phyloP scores from a whole-genome alignment of 2,888 invertebrate species.

The Tetanocera ferruginea region DNA sequence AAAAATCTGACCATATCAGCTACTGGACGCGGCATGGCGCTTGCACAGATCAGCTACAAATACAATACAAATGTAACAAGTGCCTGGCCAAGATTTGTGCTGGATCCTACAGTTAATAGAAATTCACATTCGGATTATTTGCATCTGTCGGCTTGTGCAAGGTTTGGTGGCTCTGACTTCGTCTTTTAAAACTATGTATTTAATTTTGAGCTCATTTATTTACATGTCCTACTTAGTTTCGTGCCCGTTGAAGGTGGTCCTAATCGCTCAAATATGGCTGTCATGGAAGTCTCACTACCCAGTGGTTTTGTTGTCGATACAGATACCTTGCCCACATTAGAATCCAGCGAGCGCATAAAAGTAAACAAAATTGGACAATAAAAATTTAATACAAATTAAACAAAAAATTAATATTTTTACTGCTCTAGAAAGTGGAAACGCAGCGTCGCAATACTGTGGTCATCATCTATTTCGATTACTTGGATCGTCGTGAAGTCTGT shows the following conservation, averaged over 20 bases:
- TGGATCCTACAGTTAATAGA: slow-evolving; percentile 90
- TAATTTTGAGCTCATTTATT: neutral
- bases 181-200: neutral
- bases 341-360: slow-evolving; percentile 71
- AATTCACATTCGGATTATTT: slow-evolving; percentile 86
- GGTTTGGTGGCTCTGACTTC: slow-evolving; percentile 68
- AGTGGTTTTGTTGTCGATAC: slow-evolving; percentile 91
- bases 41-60: slow-evolving; percentile 83
- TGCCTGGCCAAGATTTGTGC: slow-evolving; percentile 88
- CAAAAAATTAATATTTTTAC: neutral
- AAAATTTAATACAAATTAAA: neutral
- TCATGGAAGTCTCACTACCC: slow-evolving; percentile 90
- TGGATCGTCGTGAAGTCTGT: slow-evolving; percentile 80
- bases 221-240: slow-evolving; percentile 54
- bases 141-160: slow-evolving; percentile 87
- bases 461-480: slow-evolving; percentile 82
- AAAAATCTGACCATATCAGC: slow-evolving; percentile 82
- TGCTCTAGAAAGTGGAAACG: slow-evolving; percentile 75
- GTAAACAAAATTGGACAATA: slow-evolving; percentile 41
- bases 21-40: slow-evolving; percentile 83
- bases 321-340: slow-evolving; percentile 80
- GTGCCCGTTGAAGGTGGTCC: slow-evolving; percentile 62
- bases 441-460: slow-evolving; percentile 76
- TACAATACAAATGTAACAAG: slow-evolving; percentile 90
- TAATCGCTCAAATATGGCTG: slow-evolving; percentile 83